These are phyloP conservation scores for Pseudoips prasinana DNA, from an alignment of 2,888 invertebrate species.

Conservation along the genomic window DNA sequence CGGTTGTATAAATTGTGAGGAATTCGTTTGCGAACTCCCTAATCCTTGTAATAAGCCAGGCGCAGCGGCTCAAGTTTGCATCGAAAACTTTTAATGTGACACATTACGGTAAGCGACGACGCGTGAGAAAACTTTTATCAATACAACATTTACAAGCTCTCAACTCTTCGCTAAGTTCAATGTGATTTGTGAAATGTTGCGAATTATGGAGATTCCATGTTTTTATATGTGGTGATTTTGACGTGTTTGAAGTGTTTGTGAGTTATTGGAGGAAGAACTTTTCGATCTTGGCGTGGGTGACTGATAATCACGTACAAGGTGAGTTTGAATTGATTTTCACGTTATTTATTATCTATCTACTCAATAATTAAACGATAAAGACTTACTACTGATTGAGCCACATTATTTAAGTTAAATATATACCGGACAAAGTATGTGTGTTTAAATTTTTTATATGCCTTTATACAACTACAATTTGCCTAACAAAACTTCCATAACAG, in stretches of 20 bases:
- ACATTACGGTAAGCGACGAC: constrained; percentile 40
- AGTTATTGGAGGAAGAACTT: constrained; percentile 41
- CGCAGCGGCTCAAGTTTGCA: constrained; percentile 20
- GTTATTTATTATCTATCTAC: too few species aligned
- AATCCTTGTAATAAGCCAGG: constrained; percentile 17
- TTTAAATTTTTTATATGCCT: too few species aligned
- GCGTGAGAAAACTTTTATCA: constrained; percentile 47
- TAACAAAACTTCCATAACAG: too few species aligned
- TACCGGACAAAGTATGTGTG: too few species aligned
- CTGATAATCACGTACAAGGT: constrained; percentile 47
- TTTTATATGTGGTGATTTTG: constrained; percentile 59
- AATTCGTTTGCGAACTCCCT: constrained; percentile 18
- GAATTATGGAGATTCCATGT: constrained; percentile 59
- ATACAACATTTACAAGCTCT: constrained; percentile 48
- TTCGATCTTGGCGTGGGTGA: constrained; percentile 32
- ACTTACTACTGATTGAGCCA: too few species aligned
- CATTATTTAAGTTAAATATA: too few species aligned
- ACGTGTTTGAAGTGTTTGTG: constrained; percentile 59
- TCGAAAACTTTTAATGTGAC: constrained; percentile 37
- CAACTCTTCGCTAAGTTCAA: constrained; percentile 45
- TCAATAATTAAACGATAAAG: too few species aligned
- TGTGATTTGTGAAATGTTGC: constrained; percentile 69
- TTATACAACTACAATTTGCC: too few species aligned
- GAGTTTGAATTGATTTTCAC: constrained; percentile 48
- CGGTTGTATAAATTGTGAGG: constrained; percentile 8